Percentiles rank a stretch among this genome's conserved stretches.
Conservation (phyloP, 2,797 vertebrate species). For the Neosalanx taihuensis region DNA sequence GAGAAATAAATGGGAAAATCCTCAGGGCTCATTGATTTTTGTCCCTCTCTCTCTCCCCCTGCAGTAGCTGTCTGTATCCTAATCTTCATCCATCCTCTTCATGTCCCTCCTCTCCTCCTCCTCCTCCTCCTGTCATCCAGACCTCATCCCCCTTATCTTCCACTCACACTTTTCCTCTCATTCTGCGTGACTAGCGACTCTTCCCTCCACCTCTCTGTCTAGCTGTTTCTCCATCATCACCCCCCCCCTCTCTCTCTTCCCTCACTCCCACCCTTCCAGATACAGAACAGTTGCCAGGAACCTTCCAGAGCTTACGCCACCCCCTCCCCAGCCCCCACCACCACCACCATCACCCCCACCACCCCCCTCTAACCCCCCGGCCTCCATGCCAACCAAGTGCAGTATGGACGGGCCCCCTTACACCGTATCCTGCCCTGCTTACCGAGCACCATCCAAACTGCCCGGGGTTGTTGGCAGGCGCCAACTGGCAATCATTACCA, state of each 20-base stretch:
- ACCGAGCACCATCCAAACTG: constrained; percentile 9
- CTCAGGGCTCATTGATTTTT: constrained; percentile 18
- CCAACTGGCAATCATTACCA: constrained; percentile 12
- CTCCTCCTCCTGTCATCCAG: neutral
- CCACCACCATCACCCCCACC: too few relatives aligned
- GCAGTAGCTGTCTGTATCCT: constrained; percentile 14
- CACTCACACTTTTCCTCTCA: too few relatives aligned
- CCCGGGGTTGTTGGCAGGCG: constrained; percentile 23
- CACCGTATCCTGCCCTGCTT: constrained; percentile 27
- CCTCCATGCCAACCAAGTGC: neutral
- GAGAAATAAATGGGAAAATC: constrained; percentile 31
- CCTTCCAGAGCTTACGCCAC: constrained; percentile 3
- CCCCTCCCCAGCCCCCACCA: too few relatives aligned
- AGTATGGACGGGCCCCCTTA: too few relatives aligned
- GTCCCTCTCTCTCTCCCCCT: constrained; percentile 1
- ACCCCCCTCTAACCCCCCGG: neutral
- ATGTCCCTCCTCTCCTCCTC: too few relatives aligned
- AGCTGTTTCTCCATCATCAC: neutral
- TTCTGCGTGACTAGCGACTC: too few relatives aligned
- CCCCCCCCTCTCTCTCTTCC: neutral
- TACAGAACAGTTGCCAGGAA: neutral
- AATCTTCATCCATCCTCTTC: too few relatives aligned
- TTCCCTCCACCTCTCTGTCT: neutral
- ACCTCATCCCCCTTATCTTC: neutral
- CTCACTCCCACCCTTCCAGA: neutral